These are phyloP conservation scores for Xenopus borealis DNA, from an alignment of 2,113 vertebrate genomes.

Conservation along the genomic window DNA sequence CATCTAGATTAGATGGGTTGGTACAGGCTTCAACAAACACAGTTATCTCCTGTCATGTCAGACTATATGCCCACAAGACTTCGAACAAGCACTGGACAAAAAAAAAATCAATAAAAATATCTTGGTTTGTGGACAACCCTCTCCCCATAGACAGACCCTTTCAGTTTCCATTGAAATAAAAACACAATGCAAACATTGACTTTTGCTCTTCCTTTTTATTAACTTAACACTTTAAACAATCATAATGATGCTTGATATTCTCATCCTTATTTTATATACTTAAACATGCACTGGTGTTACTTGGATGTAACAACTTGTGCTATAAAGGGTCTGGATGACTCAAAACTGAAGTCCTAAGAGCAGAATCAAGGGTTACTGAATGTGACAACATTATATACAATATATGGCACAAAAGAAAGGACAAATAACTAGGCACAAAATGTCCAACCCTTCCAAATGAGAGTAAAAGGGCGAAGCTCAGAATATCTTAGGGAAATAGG, in stretches of 20 bases:
- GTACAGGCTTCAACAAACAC: too few relatives aligned
- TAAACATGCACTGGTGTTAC: background rate
- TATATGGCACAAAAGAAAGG: slow-evolving; percentile 22
- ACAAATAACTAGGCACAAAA: too few relatives aligned
- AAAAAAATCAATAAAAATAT: too few relatives aligned
- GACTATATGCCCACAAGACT: too few relatives aligned
- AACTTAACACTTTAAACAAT: slow-evolving; percentile 25
- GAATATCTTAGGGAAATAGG: background rate
- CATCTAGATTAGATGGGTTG: too few relatives aligned
- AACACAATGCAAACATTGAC: background rate
- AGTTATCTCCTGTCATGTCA: too few relatives aligned
- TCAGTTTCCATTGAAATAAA: background rate
- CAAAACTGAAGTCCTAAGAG: background rate
- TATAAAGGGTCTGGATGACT: background rate
- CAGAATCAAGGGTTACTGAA: slow-evolving; percentile 14
- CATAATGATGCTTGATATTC: slow-evolving; percentile 4
- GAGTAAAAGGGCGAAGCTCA: background rate
- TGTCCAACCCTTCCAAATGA: too few relatives aligned
- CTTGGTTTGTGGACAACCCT: too few relatives aligned
- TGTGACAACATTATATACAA: slow-evolving; percentile 27
- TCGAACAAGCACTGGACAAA: too few relatives aligned
- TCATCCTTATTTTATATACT: background rate
- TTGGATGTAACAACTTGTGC: background rate
- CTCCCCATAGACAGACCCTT: background rate
- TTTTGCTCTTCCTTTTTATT: slow-evolving; percentile 28